These are phyloP conservation scores for Bubo scandiacus DNA, from an alignment of 2,113 vertebrate genomes.

Conservation along the genomic window DNA sequence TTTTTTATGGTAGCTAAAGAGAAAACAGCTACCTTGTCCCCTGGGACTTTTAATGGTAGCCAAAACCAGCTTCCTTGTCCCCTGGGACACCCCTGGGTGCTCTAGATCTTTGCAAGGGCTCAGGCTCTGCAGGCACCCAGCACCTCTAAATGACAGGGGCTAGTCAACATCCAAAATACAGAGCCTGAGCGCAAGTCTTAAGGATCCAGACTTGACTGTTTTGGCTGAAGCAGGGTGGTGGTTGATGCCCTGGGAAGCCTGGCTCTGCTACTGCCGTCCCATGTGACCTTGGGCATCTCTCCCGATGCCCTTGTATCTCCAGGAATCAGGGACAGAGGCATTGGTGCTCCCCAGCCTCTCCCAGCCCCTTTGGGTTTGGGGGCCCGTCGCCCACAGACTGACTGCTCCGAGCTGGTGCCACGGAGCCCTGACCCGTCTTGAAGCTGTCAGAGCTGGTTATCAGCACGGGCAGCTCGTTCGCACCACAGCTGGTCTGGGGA, in stretches of 20 bases:
- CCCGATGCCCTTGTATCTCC: neutral
- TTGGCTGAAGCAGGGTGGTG: neutral
- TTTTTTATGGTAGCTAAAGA: neutral
- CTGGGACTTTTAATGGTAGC: neutral
- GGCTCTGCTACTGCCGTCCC: rapidly evolving
- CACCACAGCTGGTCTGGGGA: rapidly evolving
- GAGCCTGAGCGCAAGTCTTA: neutral
- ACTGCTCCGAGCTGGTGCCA: rapidly evolving
- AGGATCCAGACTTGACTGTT: neutral
- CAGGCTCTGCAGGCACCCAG: neutral
- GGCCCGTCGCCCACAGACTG: rapidly evolving
- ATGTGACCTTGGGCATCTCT: neutral
- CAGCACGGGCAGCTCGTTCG: neutral
- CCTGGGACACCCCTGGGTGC: neutral
- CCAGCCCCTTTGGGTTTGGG: neutral
- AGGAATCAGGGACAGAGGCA: neutral
- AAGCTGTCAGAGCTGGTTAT: neutral
- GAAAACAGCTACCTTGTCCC: neutral
- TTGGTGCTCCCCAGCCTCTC: neutral
- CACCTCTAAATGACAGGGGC: neutral
- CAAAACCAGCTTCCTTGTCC: neutral
- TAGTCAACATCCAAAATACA: neutral
- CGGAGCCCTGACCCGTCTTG: neutral
- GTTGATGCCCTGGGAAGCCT: neutral
- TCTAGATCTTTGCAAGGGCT: rapidly evolving